Percentiles rank a stretch among this genome's conserved stretches.
Conservation (phyloP, 1,140 invertebrate species). For the Drosophila ananassae region DNA sequence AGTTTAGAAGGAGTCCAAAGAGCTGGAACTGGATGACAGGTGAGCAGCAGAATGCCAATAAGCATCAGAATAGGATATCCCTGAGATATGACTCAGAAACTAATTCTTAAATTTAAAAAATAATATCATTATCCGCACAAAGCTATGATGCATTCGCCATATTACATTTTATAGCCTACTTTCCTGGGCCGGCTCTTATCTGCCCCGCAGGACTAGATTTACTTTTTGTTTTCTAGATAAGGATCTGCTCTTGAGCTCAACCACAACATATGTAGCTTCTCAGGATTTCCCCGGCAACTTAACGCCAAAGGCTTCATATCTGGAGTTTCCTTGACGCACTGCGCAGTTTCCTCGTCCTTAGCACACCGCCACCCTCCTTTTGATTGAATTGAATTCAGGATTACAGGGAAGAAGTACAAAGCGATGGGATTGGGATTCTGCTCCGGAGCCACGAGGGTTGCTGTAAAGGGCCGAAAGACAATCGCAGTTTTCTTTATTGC, state of each 20-base stretch:
- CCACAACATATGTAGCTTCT: constrained; percentile 52
- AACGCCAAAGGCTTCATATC: constrained; percentile 9
- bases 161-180: not conserved
- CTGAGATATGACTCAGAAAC: not conserved
- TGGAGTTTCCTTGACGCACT: constrained; percentile 33
- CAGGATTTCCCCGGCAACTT: constrained; percentile 42
- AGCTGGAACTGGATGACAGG: not conserved
- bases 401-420: constrained; percentile 48
- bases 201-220: constrained; percentile 4
- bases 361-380: constrained; percentile 14
- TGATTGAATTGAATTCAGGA: constrained; percentile 65
- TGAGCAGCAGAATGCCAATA: not conserved
- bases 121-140: not conserved
- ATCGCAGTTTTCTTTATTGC: constrained; percentile 76
- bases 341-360: constrained; percentile 39
- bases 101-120: not conserved
- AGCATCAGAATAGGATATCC: not conserved
- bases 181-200: not conserved
- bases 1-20: not conserved
- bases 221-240: constrained; percentile 7
- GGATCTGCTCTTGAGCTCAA: constrained; percentile 34
- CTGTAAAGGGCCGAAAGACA: constrained; percentile 33
- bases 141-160: not conserved
- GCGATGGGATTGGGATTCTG: constrained; percentile 39
- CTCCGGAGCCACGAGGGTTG: constrained; percentile 51